Evolutionary conservation across 2,888 invertebrate genomes (phyloP), one percentile per base, ranked within the genome.

Genomic region (Dryomyza anilis): DNA sequence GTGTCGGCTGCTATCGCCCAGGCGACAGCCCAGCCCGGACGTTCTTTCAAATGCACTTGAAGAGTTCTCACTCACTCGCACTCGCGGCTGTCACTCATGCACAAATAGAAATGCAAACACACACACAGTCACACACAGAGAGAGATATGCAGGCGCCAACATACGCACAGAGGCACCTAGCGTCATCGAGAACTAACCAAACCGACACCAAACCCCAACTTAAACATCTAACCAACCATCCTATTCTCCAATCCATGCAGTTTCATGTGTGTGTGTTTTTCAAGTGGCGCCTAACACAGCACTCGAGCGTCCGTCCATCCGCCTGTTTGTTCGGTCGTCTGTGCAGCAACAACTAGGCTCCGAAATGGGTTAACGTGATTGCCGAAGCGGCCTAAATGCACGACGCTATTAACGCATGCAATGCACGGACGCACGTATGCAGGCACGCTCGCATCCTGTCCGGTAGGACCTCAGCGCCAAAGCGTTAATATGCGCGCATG

Each of bases 321-420:
- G n/a, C n/a, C n/a, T n/a, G n/a, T n/a, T n/a, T n/a, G n/a, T n/a
- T n/a, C n/a, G n/a, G n/a, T n/a, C n/a, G n/a, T n/a, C n/a, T n/a
- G n/a, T n/a, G n/a, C 21, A 23, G 48, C 50, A 50, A 25, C 55
- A n/a, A 21, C 21, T 27, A 61, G 30, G 55, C 46, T 39, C 52
- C 57, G 43, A 57, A 60, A 65, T 65, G 46, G 65, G 65, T 61
- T 61, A 65, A 48, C 56, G 52, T 39, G 55, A 55, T 55, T 65
- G 65, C 48, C 27, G 21, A 39, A 33, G 57, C 56, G 65, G 60
- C 60, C 60, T 59, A 53, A 63, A 60, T 60, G 58, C 25, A 63
- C 45, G n/a, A n/a, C n/a, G n/a, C n/a, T n/a, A 62, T 63, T 23
- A 43, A 64, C 55, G 63, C 55, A 63, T 58, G 46, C 39, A 58